These are phyloP conservation scores for Aphis craccivora DNA, from an alignment of 1,140 invertebrate genomes.

Conservation along the genomic window DNA sequence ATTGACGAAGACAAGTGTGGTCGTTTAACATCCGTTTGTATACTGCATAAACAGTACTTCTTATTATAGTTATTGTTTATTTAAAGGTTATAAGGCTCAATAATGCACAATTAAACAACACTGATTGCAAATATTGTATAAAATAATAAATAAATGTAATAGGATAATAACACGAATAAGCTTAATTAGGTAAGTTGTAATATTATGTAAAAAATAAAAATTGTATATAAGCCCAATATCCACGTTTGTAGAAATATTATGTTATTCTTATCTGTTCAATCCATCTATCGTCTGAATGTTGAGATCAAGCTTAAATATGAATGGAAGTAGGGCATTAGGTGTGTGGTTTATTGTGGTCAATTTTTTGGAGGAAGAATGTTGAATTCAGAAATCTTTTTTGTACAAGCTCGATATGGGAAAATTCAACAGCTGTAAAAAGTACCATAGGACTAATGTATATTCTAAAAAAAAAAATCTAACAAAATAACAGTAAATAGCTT, in stretches of 20 bases:
- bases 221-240: not conserved
- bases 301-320: not conserved
- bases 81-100: not conserved
- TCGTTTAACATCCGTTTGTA: not conserved
- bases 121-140: not conserved
- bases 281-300: not conserved
- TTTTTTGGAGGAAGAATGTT: not conserved
- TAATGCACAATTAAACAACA: not conserved
- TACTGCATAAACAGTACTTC: not conserved
- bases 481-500: not conserved
- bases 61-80: not conserved
- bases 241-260: rapidly evolving
- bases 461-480: not conserved
- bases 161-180: not conserved
- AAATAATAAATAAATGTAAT: not conserved
- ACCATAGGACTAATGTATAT: not conserved
- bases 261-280: not conserved
- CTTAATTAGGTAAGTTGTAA: not conserved
- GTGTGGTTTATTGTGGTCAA: not conserved
- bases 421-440: not conserved
- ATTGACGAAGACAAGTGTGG: not conserved
- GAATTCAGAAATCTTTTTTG: not conserved
- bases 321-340: not conserved
- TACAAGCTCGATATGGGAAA: not conserved
- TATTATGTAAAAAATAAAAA: no score